Evolutionary conservation across 1,140 invertebrate genomes (phyloP).

Genomic region (Heliconius hewitsoni): DNA sequence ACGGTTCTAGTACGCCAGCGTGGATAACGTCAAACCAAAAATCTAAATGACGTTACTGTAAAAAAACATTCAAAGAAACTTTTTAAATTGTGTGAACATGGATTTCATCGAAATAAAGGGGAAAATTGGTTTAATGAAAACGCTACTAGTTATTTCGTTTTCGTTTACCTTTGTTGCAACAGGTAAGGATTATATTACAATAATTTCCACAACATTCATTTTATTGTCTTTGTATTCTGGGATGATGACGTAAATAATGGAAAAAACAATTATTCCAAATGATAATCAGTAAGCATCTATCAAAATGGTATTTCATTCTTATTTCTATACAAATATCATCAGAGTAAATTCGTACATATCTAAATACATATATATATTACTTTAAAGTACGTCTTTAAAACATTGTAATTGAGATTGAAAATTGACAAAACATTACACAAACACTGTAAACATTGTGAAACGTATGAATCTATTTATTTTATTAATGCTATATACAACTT

Average conservation of each 20-base stretch:
- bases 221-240: constrained; percentile 24
- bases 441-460: no score
- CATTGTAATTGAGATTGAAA: no score
- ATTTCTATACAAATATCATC: neutral
- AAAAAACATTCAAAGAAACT: constrained; percentile 27
- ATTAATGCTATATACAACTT: no score
- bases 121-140: constrained; percentile 38
- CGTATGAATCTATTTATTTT: no score
- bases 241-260: constrained; percentile 36
- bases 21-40: constrained; percentile 46
- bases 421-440: no score
- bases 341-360: neutral
- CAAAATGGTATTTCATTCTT: neutral
- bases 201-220: constrained; percentile 34
- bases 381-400: neutral
- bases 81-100: constrained; percentile 40
- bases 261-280: constrained; percentile 4
- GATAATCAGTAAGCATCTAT: neutral
- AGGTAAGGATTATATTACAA: constrained; percentile 44
- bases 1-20: constrained; percentile 27
- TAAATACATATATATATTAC: neutral
- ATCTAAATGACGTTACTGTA: constrained; percentile 42
- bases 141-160: constrained; percentile 41
- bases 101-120: constrained; percentile 42
- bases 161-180: constrained; percentile 43